Evolutionary conservation across 1,140 invertebrate genomes (phyloP).

Genomic region (Onthophagus taurus): DNA sequence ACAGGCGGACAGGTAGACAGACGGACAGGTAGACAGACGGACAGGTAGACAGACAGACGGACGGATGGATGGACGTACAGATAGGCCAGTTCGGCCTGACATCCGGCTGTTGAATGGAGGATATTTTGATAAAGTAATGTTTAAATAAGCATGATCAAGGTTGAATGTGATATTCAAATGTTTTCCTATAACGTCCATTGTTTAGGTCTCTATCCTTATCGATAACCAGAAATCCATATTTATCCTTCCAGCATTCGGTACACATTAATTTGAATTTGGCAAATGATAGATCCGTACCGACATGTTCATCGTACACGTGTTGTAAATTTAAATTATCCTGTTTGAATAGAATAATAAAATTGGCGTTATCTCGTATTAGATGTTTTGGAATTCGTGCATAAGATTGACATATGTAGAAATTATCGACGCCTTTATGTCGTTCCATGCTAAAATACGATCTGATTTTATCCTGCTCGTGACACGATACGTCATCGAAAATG

Average conservation of each 20-base stretch:
- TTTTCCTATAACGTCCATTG: conserved; percentile 30
- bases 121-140: neutral
- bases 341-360: conserved; percentile 36
- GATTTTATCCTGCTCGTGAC: conserved; percentile 31
- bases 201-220: conserved; percentile 25
- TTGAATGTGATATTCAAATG: conserved; percentile 27
- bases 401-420: conserved; percentile 30
- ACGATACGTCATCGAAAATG: conserved; percentile 35
- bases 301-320: conserved; percentile 17
- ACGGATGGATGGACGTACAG: neutral
- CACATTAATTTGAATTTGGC: conserved; percentile 27
- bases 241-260: conserved; percentile 27
- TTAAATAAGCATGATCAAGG: neutral
- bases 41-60: neutral
- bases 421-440: conserved; percentile 32
- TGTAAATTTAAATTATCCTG: conserved; percentile 16
- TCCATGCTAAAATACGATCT: conserved; percentile 34
- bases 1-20: neutral
- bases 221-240: conserved; percentile 29
- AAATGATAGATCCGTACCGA: conserved; percentile 32
- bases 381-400: conserved; percentile 34
- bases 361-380: conserved; percentile 37
- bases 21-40: neutral
- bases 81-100: neutral
- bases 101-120: neutral